These are phyloP conservation scores for Aphodius granarius DNA, from an alignment of 2,888 invertebrate species.

Conservation along the genomic window DNA sequence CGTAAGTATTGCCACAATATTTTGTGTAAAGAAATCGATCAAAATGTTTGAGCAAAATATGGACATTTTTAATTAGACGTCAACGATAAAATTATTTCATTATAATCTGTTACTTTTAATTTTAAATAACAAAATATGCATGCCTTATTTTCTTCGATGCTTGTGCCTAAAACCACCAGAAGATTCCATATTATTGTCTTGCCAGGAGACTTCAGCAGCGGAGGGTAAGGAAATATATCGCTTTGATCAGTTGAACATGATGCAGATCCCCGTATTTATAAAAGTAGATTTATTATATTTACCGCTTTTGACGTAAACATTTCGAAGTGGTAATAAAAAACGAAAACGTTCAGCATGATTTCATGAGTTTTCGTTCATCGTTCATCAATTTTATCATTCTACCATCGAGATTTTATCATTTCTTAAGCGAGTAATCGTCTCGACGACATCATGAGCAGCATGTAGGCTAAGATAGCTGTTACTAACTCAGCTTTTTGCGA, in stretches of 20 bases:
- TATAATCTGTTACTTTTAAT: not conserved
- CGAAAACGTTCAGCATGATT: not conserved
- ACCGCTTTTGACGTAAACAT: not conserved
- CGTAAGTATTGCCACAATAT: too few species aligned
- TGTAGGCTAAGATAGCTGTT: constrained; percentile 38
- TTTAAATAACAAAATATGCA: not conserved
- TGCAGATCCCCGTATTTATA: not conserved
- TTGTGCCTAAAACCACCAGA: not conserved
- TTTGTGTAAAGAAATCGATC: too few species aligned
- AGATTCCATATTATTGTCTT: not conserved
- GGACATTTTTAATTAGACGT: too few species aligned
- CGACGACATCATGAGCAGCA: constrained; percentile 22
- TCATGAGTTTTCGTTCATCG: not conserved
- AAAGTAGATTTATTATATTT: not conserved
- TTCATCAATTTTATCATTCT: not conserved
- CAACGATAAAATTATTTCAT: not conserved
- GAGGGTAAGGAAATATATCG: not conserved
- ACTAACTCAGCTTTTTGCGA: constrained; percentile 54
- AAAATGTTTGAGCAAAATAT: too few species aligned
- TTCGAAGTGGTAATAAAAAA: not conserved
- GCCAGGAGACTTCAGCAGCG: not conserved
- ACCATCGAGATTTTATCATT: not conserved
- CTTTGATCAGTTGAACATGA: not conserved
- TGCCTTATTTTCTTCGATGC: not conserved
- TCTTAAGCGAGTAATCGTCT: not conserved